Conservation (phyloP, 2,797 vertebrate species). For the Capromys pilorides region DNA sequence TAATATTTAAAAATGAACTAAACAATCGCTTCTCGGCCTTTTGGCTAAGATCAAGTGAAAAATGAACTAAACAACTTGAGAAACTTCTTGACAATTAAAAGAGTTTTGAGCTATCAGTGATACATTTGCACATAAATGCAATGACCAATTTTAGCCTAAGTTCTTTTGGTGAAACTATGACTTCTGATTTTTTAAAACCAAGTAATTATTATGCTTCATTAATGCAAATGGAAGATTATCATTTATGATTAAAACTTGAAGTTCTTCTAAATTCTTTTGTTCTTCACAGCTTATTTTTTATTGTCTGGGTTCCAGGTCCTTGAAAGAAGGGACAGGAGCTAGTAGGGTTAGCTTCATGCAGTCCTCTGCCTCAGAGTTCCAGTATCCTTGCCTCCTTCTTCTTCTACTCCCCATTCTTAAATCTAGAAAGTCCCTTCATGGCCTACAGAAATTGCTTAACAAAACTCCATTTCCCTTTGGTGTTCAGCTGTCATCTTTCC, state of each 20-base stretch:
- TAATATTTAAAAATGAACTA: background rate
- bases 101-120: background rate
- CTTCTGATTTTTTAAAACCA: background rate
- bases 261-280: background rate
- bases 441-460: background rate
- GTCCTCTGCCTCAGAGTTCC: background rate
- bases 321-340: background rate
- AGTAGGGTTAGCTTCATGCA: background rate
- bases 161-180: background rate
- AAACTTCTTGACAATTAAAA: background rate
- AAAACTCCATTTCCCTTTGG: background rate
- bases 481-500: background rate
- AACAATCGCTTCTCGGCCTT: no score
- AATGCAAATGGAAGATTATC: background rate
- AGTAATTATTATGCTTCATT: background rate
- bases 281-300: background rate
- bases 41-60: no score
- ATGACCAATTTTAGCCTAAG: background rate
- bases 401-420: background rate
- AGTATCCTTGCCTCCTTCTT: background rate
- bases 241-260: background rate
- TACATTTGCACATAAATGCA: background rate
- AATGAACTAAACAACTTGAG: background rate
- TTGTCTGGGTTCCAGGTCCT: background rate
- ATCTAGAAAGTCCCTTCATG: background rate